Evolutionary conservation across 2,797 vertebrate species (phyloP), one percentile per base, ranked within the genome.

Genomic region (Rhyacichthys aspro): DNA sequence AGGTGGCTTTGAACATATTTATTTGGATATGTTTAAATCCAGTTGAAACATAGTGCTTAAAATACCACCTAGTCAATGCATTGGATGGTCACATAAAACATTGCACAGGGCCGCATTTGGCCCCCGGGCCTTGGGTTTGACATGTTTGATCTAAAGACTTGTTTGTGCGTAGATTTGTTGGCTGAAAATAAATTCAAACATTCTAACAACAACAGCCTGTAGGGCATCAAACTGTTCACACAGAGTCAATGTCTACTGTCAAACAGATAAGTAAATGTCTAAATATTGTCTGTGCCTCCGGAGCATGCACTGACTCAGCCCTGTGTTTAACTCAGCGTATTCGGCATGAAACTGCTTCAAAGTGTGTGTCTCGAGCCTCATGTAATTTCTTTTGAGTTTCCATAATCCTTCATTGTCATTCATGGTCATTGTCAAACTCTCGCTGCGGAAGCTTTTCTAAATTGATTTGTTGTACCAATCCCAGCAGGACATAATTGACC

Each of bases 391-490:
- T 34, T 10, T 23, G 32, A 23, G 15, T 49, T 9, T 3, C 48
- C 14, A 23, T 64, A 60, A 70, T 72, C 72, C 60, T 46, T 71
- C 42, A 39, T 55, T 58, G 64, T 67, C 63, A 68, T 70, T 69
- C 65, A 45, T 17, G 55, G 65, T 69, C 49, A 46, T 60, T 41
- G 41, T 46, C 50, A 14, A 50, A 39, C 65, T 55, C 42, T 48
- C 8, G 2, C 5, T 14, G n/a, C 33, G 46, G 58, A 37, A n/a
- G 53, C 44, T 36, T 45, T 23, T 67, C 55, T 55, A 72, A 72
- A 81, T 75, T 55, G 74, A 78, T 75, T 81, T 33, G 61, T 59
- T 64, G 61, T 63, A 64, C 43, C 63, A 57, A 49, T 53, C 56
- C 36, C 50, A 60, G 37, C 62, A 43, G 64, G 55, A 63, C 61